phyloP scores from a whole-genome alignment of 1,140 invertebrate species.

The Drosophila sp. region DNA sequence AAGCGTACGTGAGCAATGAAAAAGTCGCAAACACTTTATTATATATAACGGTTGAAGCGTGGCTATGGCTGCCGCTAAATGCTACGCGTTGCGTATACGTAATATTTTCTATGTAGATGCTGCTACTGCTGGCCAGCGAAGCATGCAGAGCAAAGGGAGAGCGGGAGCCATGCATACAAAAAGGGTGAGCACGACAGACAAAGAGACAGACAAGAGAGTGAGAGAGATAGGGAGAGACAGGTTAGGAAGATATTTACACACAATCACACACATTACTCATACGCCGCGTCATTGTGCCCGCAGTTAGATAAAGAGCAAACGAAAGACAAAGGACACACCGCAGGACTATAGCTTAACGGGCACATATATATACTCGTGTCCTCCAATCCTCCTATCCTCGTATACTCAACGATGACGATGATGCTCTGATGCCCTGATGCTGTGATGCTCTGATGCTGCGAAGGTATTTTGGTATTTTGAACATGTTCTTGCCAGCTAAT shows the following conservation, averaged over 20 bases:
- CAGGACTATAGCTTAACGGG: slow-evolving; percentile 22
- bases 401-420: slow-evolving; percentile 27
- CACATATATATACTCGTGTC: slow-evolving; percentile 38
- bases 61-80: slow-evolving; percentile 65
- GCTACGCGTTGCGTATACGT: slow-evolving; percentile 81
- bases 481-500: slow-evolving; percentile 73
- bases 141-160: slow-evolving; percentile 28
- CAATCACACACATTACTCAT: slow-evolving; percentile 72
- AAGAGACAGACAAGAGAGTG: not conserved
- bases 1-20: slow-evolving; percentile 82
- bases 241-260: slow-evolving; percentile 33
- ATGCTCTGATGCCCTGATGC: not conserved
- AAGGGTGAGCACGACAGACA: not conserved
- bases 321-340: slow-evolving; percentile 54
- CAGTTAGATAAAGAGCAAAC: slow-evolving; percentile 67
- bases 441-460: slow-evolving; percentile 12
- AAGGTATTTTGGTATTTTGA: slow-evolving; percentile 78
- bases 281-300: slow-evolving; percentile 75
- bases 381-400: too few species aligned
- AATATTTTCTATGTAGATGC: slow-evolving; percentile 76
- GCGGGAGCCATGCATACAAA: not conserved
- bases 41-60: slow-evolving; percentile 56
- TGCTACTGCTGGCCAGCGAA: slow-evolving; percentile 24
- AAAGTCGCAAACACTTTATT: slow-evolving; percentile 84
- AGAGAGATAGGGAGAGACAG: slow-evolving; percentile 1